These are phyloP conservation scores for Pomatorhinus ruficollis DNA, from an alignment of 2,113 vertebrate species.

Conservation along the genomic window DNA sequence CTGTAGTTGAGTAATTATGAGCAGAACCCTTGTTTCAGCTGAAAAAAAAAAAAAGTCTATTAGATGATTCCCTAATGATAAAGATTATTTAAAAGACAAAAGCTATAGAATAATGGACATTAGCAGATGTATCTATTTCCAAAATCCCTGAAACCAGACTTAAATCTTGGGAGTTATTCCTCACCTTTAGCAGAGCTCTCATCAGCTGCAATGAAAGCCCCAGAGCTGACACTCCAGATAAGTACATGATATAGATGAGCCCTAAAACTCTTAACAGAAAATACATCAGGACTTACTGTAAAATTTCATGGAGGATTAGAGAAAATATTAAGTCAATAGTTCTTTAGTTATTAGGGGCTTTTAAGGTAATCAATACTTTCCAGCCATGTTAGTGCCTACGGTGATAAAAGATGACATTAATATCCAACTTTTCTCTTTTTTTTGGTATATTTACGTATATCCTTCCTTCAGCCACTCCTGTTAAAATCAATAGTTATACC, in stretches of 20 bases:
- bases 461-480: neutral
- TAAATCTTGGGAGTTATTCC: neutral
- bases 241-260: slow-evolving; percentile 18
- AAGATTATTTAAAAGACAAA: neutral
- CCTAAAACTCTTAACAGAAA: slow-evolving; percentile 47
- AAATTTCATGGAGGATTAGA: slow-evolving; percentile 47
- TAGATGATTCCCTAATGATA: neutral
- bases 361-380: slow-evolving; percentile 63
- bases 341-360: slow-evolving; percentile 47
- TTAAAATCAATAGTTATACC: neutral
- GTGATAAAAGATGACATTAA: neutral
- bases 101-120: neutral
- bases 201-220: neutral
- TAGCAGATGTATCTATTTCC: neutral
- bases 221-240: neutral
- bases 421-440: neutral
- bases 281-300: slow-evolving; percentile 50
- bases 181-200: slow-evolving; percentile 3
- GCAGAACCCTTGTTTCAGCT: neutral
- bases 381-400: slow-evolving; percentile 8
- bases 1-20: neutral
- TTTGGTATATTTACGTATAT: neutral
- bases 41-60: neutral
- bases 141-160: neutral
- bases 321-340: slow-evolving; percentile 55